Evolutionary conservation across 2,888 invertebrate species (phyloP).

Genomic region (Papilio protenor): DNA sequence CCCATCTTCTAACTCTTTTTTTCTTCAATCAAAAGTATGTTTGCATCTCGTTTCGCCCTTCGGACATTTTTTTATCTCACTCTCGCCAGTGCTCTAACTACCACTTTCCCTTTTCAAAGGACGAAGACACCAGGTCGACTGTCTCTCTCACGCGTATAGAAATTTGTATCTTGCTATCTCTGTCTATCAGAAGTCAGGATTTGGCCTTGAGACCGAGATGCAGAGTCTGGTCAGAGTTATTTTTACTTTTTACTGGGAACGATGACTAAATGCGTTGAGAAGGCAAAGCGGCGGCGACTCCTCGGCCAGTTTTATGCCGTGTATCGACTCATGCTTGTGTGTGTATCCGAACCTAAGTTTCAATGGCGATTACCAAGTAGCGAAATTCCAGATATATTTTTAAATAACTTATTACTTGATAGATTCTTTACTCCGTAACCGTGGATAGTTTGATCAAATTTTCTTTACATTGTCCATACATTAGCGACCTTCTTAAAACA

Average conservation of each 20-base stretch:
- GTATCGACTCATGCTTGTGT: conserved; percentile 43
- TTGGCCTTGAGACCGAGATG: conserved; percentile 82
- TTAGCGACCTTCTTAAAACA: too few species aligned
- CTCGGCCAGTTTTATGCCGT: conserved; percentile 50
- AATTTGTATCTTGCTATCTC: conserved; percentile 55
- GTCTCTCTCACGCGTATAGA: conserved; percentile 53
- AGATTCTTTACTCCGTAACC: neutral
- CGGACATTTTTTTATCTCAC: conserved; percentile 82
- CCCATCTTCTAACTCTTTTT: conserved; percentile 59
- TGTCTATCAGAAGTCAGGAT: conserved; percentile 68
- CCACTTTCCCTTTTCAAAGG: conserved; percentile 84
- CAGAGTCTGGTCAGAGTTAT: conserved; percentile 77
- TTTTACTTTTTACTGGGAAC: conserved; percentile 82
- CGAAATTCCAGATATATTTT: conserved; percentile 29
- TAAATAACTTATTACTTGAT: neutral
- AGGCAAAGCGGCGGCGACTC: conserved; percentile 65
- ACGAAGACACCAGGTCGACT: conserved; percentile 72
- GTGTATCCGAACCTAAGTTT: conserved; percentile 38
- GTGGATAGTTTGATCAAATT: neutral
- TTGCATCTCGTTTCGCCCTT: conserved; percentile 68
- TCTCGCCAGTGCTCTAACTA: conserved; percentile 76
- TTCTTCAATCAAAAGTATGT: conserved; percentile 48
- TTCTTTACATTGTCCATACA: neutral
- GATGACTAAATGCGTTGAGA: conserved; percentile 81
- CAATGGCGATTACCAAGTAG: conserved; percentile 41